Evolutionary conservation across 2,888 invertebrate species (phyloP).

Genomic region (Steromphala cineraria): DNA sequence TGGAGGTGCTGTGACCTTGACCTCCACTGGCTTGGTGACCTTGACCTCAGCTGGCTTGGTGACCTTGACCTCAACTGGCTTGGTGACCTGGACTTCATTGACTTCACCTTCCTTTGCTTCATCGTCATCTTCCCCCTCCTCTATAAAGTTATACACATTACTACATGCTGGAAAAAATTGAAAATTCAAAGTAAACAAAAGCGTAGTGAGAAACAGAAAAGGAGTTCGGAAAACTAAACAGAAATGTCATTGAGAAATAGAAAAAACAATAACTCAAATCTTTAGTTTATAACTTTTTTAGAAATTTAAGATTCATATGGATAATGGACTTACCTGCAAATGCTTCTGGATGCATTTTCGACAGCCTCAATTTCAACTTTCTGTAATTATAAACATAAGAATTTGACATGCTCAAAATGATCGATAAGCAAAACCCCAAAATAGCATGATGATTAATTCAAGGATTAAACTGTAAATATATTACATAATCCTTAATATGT

Average conservation of each 20-base stretch:
- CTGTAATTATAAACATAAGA: constrained; percentile 14
- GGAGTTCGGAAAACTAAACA: too few relatives aligned
- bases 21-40: background rate
- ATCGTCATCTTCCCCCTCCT: background rate
- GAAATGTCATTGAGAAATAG: too few relatives aligned
- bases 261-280: background rate
- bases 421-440: background rate
- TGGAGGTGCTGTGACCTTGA: constrained; percentile 5
- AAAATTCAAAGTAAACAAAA: background rate
- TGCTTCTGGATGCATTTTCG: constrained; percentile 29
- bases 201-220: too few relatives aligned
- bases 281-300: background rate
- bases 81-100: background rate
- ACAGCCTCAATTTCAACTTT: constrained; percentile 25
- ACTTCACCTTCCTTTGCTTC: background rate
- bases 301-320: too few relatives aligned
- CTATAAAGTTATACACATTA: constrained; percentile 12
- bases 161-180: background rate
- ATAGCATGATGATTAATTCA: background rate
- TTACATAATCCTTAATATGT: too few relatives aligned
- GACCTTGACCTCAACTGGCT: background rate
- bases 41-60: background rate
- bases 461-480: too few relatives aligned
- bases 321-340: constrained; percentile 13
- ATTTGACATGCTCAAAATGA: background rate